Evolutionary conservation across 2,113 vertebrate genomes (phyloP).

Genomic region (Pterocles gutturalis): DNA sequence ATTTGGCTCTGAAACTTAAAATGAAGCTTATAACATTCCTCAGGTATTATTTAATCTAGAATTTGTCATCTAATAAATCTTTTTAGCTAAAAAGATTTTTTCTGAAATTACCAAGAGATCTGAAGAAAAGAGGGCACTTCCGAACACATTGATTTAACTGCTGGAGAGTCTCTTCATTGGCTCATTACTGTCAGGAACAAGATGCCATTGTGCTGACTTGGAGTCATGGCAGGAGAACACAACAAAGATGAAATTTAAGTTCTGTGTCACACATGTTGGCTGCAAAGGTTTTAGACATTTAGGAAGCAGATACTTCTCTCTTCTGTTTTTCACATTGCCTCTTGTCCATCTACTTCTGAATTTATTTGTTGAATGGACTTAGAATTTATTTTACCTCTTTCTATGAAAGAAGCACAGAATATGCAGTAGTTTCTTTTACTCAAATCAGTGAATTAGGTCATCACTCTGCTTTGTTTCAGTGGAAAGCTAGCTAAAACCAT

Average conservation of each 20-base stretch:
- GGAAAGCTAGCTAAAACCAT: background rate
- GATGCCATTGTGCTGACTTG: constrained; percentile 23
- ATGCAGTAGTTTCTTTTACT: background rate
- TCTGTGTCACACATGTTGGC: background rate
- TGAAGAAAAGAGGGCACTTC: background rate
- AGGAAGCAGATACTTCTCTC: background rate
- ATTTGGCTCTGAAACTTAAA: background rate
- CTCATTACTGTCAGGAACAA: background rate
- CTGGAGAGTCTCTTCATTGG: background rate
- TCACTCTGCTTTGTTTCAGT: background rate
- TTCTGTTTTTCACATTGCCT: background rate
- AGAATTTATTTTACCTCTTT: background rate
- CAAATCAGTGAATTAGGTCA: background rate
- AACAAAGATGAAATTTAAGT: background rate
- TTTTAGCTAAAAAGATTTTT: background rate
- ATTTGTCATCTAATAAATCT: constrained; percentile 20
- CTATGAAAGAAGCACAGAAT: background rate
- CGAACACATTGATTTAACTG: constrained; percentile 9
- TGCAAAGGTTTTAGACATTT: background rate
- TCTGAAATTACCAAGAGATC: background rate
- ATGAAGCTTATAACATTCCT: constrained; percentile 4
- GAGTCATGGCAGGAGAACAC: background rate
- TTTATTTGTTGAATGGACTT: background rate
- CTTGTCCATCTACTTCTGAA: background rate
- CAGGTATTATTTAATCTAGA: constrained; percentile 24